Evolutionary conservation across 2,888 invertebrate species (phyloP), one percentile per base, ranked within the genome.

Genomic region (Mesorhabditis sp.): DNA sequence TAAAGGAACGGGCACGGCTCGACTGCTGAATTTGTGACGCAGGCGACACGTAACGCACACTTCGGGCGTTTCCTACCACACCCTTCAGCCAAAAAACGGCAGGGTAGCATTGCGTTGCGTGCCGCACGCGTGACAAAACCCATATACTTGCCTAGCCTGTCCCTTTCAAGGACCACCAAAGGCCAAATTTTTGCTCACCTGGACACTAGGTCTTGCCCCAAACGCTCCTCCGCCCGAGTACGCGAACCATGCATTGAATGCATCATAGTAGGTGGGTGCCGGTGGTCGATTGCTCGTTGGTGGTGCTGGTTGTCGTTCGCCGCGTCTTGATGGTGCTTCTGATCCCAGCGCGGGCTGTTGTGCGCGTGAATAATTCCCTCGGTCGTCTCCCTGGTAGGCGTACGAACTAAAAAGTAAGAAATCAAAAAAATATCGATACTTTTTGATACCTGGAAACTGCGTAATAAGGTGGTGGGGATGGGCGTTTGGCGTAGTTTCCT

Each of bases 231-330:
- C 78, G 42, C 77, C 75, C 43, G 74, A 72, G 75, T 77, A 78
- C 58, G 80, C 80, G 76, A 82, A 82, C 80, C 81, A 82, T 10
- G 80, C 77, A 74, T 82, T 82, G 81, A 82, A 82, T 72, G 78
- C 76, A 73, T 76, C 72, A 70, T 81, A 79, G 74, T 82, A 82
- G 72, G 80, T 77, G 44, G 77, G 71, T n/a, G 72, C 68, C 67
- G 65, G 66, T 58, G 68, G 63, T 43, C 66, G 45, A 41, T 66
- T 28, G 10, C 50, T 58, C 7, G 68, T 41, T 45, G 71, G 65
- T 43, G 71, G 62, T 28, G 62, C 65, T 43, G 66, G 62, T 10
- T 50, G 10, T 50, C n/a, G 58, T 50, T 50, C 58, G 10, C 58
- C 58, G 28, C 28, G 28, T 28, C 28, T 28, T 28, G 28, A 28